These are phyloP conservation scores for Caracal caracal DNA, from an alignment of 2,113 vertebrate species.

Conservation along the genomic window DNA sequence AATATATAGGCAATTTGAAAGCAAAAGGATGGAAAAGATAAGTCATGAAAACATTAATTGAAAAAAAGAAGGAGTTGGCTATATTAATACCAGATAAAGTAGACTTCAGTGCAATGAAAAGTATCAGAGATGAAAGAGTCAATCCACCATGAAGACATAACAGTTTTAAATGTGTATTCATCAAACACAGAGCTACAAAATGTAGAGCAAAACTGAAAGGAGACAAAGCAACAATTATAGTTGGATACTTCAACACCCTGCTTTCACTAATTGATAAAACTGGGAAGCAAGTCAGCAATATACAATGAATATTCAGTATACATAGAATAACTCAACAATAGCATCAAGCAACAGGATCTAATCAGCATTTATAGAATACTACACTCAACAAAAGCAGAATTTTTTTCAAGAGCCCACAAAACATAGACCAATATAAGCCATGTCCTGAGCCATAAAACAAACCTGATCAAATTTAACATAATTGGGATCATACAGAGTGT, in stretches of 20 bases:
- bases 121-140: neutral
- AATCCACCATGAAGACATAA: neutral
- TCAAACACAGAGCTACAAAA: neutral
- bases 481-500: neutral
- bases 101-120: neutral
- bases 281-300: neutral
- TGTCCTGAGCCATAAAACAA: neutral
- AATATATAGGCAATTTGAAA: neutral
- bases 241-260: neutral
- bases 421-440: neutral
- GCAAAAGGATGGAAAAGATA: neutral
- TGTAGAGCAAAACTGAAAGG: neutral
- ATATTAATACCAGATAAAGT: neutral
- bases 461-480: neutral
- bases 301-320: neutral
- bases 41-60: neutral
- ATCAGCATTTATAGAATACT: neutral
- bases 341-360: neutral
- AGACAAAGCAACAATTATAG: neutral
- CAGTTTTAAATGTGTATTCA: neutral
- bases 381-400: neutral
- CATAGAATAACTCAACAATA: neutral
- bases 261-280: neutral
- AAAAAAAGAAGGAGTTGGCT: neutral
- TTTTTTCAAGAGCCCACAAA: neutral